These are phyloP conservation scores for Bombus fervidus DNA, from an alignment of 1,140 invertebrate genomes.

Conservation along the genomic window DNA sequence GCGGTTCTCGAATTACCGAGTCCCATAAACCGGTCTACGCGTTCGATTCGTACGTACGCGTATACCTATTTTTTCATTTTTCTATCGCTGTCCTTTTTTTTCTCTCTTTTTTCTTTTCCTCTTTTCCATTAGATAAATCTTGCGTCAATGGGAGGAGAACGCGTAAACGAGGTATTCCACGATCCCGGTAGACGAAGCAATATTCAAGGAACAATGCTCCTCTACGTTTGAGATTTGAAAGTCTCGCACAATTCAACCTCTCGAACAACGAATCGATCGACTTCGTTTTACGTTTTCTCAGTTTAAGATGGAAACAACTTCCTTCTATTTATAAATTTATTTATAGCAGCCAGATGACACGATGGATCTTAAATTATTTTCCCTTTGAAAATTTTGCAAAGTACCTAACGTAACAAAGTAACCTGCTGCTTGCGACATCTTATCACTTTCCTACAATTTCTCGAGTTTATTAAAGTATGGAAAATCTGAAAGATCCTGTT, in stretches of 20 bases:
- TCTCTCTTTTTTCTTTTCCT: no score
- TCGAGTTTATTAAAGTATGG: no score
- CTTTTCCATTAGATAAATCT: background rate
- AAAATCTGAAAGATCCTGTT: background rate
- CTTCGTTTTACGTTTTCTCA: background rate
- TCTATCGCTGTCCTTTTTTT: background rate
- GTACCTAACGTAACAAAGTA: no score
- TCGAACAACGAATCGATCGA: background rate
- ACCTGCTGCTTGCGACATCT: no score
- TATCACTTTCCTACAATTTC: no score
- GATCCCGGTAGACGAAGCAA: background rate
- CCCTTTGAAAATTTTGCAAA: no score
- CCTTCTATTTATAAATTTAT: no score
- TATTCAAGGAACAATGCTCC: background rate
- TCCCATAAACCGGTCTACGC: background rate
- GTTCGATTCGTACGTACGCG: background rate
- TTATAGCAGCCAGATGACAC: no score
- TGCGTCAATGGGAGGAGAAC: background rate
- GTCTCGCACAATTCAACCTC: background rate
- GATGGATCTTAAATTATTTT: no score
- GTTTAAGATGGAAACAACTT: background rate
- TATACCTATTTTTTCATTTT: background rate
- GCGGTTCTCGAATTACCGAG: constrained; percentile 26
- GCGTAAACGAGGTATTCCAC: background rate
- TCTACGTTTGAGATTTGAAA: background rate